Evolutionary conservation across 2,888 invertebrate species (phyloP).

Genomic region (Philereme transversata): DNA sequence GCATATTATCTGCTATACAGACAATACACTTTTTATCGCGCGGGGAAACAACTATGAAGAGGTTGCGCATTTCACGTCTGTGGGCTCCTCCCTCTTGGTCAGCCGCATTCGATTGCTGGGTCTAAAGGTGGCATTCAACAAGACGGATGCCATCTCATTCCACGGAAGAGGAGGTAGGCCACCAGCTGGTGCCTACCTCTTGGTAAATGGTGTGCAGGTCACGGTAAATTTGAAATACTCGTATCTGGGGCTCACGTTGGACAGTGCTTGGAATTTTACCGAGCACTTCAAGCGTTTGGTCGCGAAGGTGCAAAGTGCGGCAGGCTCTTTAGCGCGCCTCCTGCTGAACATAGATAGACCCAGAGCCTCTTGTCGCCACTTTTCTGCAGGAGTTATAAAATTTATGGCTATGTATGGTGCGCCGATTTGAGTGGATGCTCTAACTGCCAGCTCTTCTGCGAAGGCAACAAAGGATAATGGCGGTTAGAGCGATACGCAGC

Average conservation of each 20-base stretch:
- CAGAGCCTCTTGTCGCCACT: neutral
- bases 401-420: neutral
- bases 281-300: too few relatives aligned
- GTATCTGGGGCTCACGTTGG: slow-evolving; percentile 23
- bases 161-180: neutral
- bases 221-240: slow-evolving; percentile 5
- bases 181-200: neutral
- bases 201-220: neutral
- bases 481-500: slow-evolving; percentile 1
- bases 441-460: neutral
- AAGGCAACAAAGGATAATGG: slow-evolving; percentile 6
- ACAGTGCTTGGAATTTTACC: slow-evolving; percentile 20
- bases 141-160: slow-evolving; percentile 11
- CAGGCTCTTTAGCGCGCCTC: too few relatives aligned
- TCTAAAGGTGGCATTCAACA: slow-evolving; percentile 11
- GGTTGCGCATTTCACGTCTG: neutral
- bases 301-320: too few relatives aligned
- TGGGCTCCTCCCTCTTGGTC: too few relatives aligned
- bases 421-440: neutral
- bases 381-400: neutral
- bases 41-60: neutral
- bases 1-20: slow-evolving; percentile 9
- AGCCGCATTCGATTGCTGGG: too few relatives aligned
- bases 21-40: slow-evolving; percentile 5
- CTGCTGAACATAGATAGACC: slow-evolving; percentile 1